phyloP scores from a whole-genome alignment of 2,888 invertebrate species.

The Flexamia atlantica region DNA sequence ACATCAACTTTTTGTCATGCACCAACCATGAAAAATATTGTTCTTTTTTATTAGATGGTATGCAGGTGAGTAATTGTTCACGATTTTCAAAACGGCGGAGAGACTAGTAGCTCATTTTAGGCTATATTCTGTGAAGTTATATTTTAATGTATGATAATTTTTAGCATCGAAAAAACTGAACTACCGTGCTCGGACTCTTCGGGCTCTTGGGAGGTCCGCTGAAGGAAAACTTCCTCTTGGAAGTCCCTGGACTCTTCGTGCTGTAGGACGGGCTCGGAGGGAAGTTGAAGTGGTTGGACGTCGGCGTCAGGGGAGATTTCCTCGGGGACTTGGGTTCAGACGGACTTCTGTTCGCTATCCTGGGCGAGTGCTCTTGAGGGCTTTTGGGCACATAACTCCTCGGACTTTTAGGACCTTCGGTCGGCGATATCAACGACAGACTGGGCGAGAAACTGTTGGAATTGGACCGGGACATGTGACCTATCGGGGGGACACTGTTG shows the following conservation, averaged over 20 bases:
- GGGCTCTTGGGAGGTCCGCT: slow-evolving; percentile 56
- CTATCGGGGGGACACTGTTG: slow-evolving; percentile 63
- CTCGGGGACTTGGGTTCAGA: slow-evolving; percentile 60
- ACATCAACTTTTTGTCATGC: too few relatives aligned
- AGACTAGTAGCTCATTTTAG: too few relatives aligned
- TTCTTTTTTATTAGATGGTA: too few relatives aligned
- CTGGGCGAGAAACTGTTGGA: slow-evolving; percentile 55
- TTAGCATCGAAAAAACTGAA: too few relatives aligned
- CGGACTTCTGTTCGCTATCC: slow-evolving; percentile 62
- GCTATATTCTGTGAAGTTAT: too few relatives aligned
- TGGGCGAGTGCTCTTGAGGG: slow-evolving; percentile 58
- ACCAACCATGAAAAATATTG: too few relatives aligned
- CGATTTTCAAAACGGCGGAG: too few relatives aligned
- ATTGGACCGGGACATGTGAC: slow-evolving; percentile 48
- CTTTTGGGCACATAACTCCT: slow-evolving; percentile 51
- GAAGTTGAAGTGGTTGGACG: slow-evolving; percentile 60
- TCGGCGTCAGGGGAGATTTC: slow-evolving; percentile 52
- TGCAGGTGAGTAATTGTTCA: too few relatives aligned
- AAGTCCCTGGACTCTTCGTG: slow-evolving; percentile 40
- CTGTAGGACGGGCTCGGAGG: slow-evolving; percentile 60
- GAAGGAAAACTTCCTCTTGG: slow-evolving; percentile 55
- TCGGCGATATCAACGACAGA: slow-evolving; percentile 48
- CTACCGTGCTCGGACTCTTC: slow-evolving; percentile 76
- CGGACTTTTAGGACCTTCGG: slow-evolving; percentile 54
- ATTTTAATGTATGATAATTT: too few relatives aligned